Conservation (phyloP, 2,888 invertebrate genomes). For the Dendrolimus houi region DNA sequence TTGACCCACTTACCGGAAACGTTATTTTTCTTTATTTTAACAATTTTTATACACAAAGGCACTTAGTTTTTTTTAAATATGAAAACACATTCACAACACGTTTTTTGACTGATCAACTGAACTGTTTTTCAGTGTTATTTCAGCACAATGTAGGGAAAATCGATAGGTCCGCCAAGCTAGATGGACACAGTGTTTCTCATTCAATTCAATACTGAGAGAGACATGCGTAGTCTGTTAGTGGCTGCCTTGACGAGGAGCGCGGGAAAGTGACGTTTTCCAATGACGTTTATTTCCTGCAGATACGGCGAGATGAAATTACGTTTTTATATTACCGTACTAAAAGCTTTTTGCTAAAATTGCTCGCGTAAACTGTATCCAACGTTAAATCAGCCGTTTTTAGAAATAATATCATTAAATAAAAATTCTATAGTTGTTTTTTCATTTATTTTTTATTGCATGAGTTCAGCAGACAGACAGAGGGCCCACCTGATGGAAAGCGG, state of each 20-base stretch:
- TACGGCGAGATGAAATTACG: background rate
- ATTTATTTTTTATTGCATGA: too few species aligned
- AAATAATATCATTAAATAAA: too few species aligned
- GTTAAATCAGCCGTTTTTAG: too few species aligned
- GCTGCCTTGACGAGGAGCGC: slow-evolving; percentile 36
- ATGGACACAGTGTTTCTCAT: slow-evolving; percentile 36
- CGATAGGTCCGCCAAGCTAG: slow-evolving; percentile 52
- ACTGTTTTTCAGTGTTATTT: slow-evolving; percentile 36
- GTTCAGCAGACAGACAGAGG: too few species aligned
- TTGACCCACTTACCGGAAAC: slow-evolving; percentile 7
- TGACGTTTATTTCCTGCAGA: background rate
- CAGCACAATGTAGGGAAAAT: slow-evolving; percentile 53
- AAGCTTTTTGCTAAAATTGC: too few species aligned
- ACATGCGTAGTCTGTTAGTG: slow-evolving; percentile 54
- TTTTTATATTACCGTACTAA: background rate
- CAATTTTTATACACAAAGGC: slow-evolving; percentile 1
- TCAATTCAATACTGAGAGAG: slow-evolving; percentile 61
- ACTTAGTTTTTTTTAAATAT: slow-evolving; percentile 1
- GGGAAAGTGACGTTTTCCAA: slow-evolving; percentile 53
- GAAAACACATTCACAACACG: slow-evolving; percentile 46
- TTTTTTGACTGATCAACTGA: slow-evolving; percentile 27
- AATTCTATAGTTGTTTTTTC: too few species aligned
- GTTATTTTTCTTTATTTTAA: background rate
- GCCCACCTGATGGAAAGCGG: too few species aligned
- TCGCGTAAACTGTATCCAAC: too few species aligned